These are phyloP conservation scores for Apteryx owenii DNA, from an alignment of 2,113 vertebrate genomes.

Conservation along the genomic window DNA sequence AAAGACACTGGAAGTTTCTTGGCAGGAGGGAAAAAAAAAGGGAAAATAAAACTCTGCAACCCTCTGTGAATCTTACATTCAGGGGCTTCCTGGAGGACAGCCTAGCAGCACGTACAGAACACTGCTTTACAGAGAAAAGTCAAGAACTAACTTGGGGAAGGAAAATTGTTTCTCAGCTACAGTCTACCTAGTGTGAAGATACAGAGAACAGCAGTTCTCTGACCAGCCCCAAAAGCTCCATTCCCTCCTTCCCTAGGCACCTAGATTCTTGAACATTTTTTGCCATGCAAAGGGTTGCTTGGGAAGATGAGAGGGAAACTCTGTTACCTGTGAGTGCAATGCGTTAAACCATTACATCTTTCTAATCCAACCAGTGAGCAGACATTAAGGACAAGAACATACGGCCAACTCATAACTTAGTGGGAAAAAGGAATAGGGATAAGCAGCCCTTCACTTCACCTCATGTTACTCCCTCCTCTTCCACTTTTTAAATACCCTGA, in stretches of 20 bases:
- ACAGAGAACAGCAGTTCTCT: not conserved
- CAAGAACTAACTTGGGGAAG: not conserved
- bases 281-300: not conserved
- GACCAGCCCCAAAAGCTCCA: not conserved
- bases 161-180: not conserved
- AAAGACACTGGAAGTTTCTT: too few relatives aligned
- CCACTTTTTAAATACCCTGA: not conserved
- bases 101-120: not conserved
- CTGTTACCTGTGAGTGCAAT: accelerated
- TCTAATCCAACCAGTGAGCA: not conserved
- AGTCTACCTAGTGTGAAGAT: not conserved
- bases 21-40: too few relatives aligned
- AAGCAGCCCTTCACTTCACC: not conserved
- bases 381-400: not conserved
- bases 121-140: not conserved
- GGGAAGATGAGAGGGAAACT: not conserved
- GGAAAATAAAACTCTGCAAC: not conserved
- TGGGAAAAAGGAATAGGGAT: not conserved
- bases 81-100: not conserved
- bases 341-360: not conserved
- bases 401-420: not conserved
- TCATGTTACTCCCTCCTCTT: not conserved
- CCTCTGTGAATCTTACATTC: not conserved
- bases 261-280: not conserved
- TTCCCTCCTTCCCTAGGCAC: not conserved